These are phyloP conservation scores for Cyclina sinensis DNA, from an alignment of 1,140 invertebrate species.

Conservation along the genomic window DNA sequence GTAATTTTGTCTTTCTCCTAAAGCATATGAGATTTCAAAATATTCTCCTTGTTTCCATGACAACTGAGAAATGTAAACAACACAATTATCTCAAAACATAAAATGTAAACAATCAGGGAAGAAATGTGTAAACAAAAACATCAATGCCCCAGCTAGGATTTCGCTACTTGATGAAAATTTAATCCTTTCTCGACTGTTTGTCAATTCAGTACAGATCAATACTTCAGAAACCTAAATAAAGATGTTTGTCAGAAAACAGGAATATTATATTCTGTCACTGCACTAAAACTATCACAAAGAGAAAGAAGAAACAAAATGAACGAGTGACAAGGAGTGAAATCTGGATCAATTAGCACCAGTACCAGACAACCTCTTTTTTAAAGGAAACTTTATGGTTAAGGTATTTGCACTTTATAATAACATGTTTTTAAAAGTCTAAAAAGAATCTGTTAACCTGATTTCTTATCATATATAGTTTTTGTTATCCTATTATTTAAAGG, in stretches of 20 bases:
- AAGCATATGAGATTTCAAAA: constrained; percentile 46
- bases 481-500: no score
- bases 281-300: not conserved
- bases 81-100: constrained; percentile 65
- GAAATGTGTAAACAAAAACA: constrained; percentile 63
- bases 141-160: constrained; percentile 55
- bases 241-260: constrained; percentile 45
- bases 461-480: no score
- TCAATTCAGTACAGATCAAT: constrained; percentile 46
- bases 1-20: constrained; percentile 36
- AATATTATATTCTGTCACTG: constrained; percentile 5
- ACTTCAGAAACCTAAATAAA: constrained; percentile 36
- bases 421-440: no score
- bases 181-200: constrained; percentile 38
- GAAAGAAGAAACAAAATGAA: not conserved
- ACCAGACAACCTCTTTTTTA: no score
- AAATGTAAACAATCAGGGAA: constrained; percentile 60
- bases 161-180: constrained; percentile 64
- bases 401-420: not conserved
- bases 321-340: not conserved
- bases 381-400: not conserved
- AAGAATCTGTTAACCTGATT: no score
- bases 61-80: constrained; percentile 68
- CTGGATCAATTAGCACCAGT: no score
- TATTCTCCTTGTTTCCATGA: constrained; percentile 50